Base-by-base conservation (phyloP, 2,888 invertebrate species). In the Pollenia angustigena region DNA sequence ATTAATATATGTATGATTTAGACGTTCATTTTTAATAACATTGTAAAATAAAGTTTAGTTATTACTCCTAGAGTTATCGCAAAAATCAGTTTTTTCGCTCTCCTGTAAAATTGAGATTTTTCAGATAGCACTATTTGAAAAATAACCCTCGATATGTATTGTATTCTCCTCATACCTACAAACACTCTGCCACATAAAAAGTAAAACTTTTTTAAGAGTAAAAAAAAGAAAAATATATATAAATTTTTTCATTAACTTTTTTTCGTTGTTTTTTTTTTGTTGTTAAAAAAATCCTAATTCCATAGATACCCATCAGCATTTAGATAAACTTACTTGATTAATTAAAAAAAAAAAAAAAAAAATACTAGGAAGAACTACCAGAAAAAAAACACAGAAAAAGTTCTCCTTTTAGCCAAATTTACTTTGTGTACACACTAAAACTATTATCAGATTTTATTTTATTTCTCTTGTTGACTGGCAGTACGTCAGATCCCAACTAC, bases 361-460 rank as follows among this genome's bases (percentile, higher is more conserved):
- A 32, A 69, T 83, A 12, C 18, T 56, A 56, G 32, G 16, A 48
- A 52, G 52, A 40, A 66, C 48, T 56, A 56, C 56, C 48, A 60
- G 42, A 50, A 71, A 18, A 23, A 18, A 18, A 56, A 23, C 23
- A 44, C 7, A 48, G n/a, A 7, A 54, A 76, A 50, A 40, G 16
- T 64, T 54, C 12, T 71, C 16, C 52, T 81, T 81, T 85, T 56
- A 75, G 81, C 62, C 56, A 81, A 85, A 85, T 72, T 79, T 75
- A 54, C 78, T 85, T 78, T 52, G 42, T 78, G 86, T 62, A 56
- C 82, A 74, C 75, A 83, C 80, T 80, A 83, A 80, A 71, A 58
- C 60, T 71, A 54, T 81, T 76, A 71, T 71, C 54, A 42, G 56
- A 66, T 64, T 76, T 68, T 60, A 44, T 79, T 62, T 50, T 68